Base-by-base conservation (phyloP, 2,888 invertebrate genomes). In the Morinoia aosen region DNA sequence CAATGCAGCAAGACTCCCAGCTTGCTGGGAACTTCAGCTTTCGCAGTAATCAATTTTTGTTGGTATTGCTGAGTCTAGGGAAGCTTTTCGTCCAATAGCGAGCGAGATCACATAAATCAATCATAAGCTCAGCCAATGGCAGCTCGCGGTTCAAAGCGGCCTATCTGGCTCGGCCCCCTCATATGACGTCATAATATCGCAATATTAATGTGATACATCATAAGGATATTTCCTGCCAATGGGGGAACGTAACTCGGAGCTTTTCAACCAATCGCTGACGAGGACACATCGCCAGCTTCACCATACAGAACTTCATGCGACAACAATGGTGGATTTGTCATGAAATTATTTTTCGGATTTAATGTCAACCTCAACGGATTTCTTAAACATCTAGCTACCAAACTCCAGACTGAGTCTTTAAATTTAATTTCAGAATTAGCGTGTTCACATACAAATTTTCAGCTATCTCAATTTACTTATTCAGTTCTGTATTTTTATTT, bases 141-240 rank as follows among this genome's bases (percentile, higher is more conserved):
- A 61, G 40, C 58, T 58, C 61, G 58, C 61, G 64, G 48, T 14
- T 64, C 94, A 94, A 58, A 94, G 57, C 58, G 14, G 58, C 57
- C 94, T 94, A 94, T 94, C 40, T 48, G 57, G 94, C 58, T 39
- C 94, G n/a, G 94, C 94, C 95, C 95, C 95, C 95, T 48, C 14
- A 95, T 61, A n/a, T 61, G 40, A 61, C 95, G 58, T 58, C 95
- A 95, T 95, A 57, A 95, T 95, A 95, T 64, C 39, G 58, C 58
- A 3, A 95, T 95, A 95, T 95, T 95, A 61, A 61, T 95, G 95
- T 58, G 64, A 64, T 61, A 95, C 39, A 57, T 95, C 61, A 95
- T 95, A 95, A 61, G 95, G 48, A 95, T 95, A 95, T 61, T 61
- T 95, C 61, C 64, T 40, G 64, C 95, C 95, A 95, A 95, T 95